Evolutionary conservation across 2,797 vertebrate genomes (phyloP).

Genomic region (Leptoclinus maculatus): DNA sequence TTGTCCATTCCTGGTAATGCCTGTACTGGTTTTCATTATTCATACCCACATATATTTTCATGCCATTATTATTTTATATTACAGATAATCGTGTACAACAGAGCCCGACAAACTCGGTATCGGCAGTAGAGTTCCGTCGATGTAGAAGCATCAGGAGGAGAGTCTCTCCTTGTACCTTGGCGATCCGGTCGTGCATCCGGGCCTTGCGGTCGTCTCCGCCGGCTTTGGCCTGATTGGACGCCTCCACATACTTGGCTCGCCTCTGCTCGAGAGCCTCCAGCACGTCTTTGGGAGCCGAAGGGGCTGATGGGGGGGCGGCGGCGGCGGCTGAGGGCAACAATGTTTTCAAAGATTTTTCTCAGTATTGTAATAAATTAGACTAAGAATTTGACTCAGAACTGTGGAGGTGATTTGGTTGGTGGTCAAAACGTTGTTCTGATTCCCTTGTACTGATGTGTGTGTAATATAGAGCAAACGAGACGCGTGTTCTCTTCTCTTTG

Average conservation of each 20-base stretch:
- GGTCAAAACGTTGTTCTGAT: not conserved
- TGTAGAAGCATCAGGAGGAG: not conserved
- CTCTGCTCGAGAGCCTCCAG: constrained; percentile 94
- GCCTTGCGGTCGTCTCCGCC: constrained; percentile 92
- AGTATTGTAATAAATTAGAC: not conserved
- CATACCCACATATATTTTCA: not conserved
- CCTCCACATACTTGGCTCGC: constrained; percentile 89
- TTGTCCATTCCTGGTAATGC: not conserved
- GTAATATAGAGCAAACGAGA: not conserved
- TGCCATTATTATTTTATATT: not conserved
- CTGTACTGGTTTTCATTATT: not conserved
- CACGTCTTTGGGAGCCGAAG: constrained; percentile 83
- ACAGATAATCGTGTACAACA: not conserved
- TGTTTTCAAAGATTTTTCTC: not conserved
- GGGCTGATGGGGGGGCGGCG: constrained; percentile 38
- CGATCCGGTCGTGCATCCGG: constrained; percentile 96
- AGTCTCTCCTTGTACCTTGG: constrained; percentile 84
- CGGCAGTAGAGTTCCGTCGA: not conserved
- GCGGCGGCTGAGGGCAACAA: constrained; percentile 15
- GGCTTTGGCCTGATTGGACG: constrained; percentile 90
- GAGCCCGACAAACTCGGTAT: not conserved
- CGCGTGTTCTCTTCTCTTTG: not conserved
- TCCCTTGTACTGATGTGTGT: too few relatives aligned
- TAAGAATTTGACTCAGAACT: not conserved
- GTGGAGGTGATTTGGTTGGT: not conserved